These are phyloP conservation scores for Orchesella flavescens DNA, from an alignment of 2,888 invertebrate species.

Conservation along the genomic window DNA sequence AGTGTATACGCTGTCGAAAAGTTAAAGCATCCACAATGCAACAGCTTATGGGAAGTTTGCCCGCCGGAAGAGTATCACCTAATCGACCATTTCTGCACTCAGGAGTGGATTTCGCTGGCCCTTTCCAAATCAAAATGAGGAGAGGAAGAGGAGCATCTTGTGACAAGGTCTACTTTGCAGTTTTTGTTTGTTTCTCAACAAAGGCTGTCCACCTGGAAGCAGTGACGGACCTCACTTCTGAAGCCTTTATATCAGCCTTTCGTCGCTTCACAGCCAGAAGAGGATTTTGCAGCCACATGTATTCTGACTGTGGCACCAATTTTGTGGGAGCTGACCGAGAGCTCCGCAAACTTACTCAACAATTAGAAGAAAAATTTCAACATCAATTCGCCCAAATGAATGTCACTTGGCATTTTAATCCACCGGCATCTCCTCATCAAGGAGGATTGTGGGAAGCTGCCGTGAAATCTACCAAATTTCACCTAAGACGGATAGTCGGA, in stretches of 20 bases:
- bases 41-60: not conserved
- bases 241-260: conserved; percentile 45
- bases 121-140: conserved; percentile 6
- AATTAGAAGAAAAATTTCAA: conserved; percentile 6
- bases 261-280: not conserved
- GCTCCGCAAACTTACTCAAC: not conserved
- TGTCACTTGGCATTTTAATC: conserved; percentile 73
- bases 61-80: not conserved
- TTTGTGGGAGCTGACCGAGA: conserved; percentile 30
- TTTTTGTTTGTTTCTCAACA: conserved; percentile 20
- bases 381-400: conserved; percentile 48
- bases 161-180: conserved; percentile 1
- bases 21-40: not conserved
- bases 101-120: conserved; percentile 40
- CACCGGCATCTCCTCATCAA: conserved; percentile 73
- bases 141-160: not conserved
- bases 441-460: conserved; percentile 73
- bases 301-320: conserved; percentile 26
- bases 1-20: not conserved
- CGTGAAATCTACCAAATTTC: conserved; percentile 72
- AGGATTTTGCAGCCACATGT: not conserved
- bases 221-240: not conserved
- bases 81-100: not conserved
- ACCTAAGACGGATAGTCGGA: conserved; percentile 70
- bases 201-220: conserved; percentile 25